Conservation (phyloP, 2,888 invertebrate genomes). For the Lissocephala sabroskyi region DNA sequence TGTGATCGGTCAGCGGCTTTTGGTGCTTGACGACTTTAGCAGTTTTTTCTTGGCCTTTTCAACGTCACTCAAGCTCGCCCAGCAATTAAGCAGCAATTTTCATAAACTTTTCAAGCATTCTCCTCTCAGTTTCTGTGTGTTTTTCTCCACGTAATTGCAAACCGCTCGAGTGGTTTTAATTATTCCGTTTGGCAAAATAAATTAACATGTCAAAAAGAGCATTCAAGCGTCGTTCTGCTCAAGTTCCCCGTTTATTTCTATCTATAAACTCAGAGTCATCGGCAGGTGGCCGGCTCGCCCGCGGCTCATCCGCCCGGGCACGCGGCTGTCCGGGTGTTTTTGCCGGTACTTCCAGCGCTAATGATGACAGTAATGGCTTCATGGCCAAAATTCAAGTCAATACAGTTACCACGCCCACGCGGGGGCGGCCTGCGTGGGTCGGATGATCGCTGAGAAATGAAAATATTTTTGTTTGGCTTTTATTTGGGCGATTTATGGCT, state of each 20-base stretch:
- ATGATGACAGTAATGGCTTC: conserved; percentile 2
- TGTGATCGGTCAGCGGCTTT: not conserved
- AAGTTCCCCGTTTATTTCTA: too few relatives aligned
- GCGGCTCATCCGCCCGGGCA: too few relatives aligned
- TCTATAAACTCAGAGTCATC: too few relatives aligned
- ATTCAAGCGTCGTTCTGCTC: too few relatives aligned
- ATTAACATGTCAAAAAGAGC: conserved; percentile 56
- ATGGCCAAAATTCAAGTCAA: not conserved
- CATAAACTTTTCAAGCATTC: not conserved
- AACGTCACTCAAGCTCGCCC: not conserved
- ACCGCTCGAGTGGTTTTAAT: conserved; percentile 49
- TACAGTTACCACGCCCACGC: not conserved
- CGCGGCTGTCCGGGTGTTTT: not conserved
- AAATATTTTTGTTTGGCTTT: conserved; percentile 10
- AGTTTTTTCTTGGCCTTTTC: not conserved
- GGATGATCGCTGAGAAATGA: conserved; percentile 30
- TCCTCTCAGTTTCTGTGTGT: conserved; percentile 14
- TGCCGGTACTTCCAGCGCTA: not conserved
- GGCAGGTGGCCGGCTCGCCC: too few relatives aligned
- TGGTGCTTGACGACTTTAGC: not conserved
- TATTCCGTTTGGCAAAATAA: conserved; percentile 45
- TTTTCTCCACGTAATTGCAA: conserved; percentile 4
- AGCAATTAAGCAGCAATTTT: too few relatives aligned
- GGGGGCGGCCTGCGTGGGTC: conserved; percentile 1
- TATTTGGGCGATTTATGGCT: conserved; percentile 4